phyloP scores from a whole-genome alignment of 2,797 vertebrate genomes.

The Champsocephalus esox region DNA sequence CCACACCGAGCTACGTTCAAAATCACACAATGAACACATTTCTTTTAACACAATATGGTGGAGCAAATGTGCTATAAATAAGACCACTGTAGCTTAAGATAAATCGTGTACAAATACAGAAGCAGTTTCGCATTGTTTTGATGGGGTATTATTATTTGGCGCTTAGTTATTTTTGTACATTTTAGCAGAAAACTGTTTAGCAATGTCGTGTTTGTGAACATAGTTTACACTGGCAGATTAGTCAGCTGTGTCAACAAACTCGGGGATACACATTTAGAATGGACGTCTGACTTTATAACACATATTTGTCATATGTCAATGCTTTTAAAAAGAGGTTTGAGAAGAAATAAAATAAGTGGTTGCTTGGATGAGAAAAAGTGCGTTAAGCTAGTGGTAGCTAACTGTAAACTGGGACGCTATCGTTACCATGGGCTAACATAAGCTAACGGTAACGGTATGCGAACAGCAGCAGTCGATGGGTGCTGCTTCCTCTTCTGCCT shows the following conservation, averaged over 20 bases:
- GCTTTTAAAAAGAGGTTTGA: conserved; percentile 68
- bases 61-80: background rate
- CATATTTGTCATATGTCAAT: conserved; percentile 56
- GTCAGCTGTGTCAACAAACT: conserved; percentile 44
- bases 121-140: background rate
- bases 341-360: background rate
- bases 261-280: background rate
- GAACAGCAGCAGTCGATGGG: conserved; percentile 15
- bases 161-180: background rate
- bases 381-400: conserved; percentile 17
- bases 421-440: conserved; percentile 25
- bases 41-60: background rate
- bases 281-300: background rate
- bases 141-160: background rate
- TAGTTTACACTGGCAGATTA: background rate
- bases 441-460: conserved; percentile 61
- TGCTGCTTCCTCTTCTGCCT: conserved; percentile 48
- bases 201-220: conserved; percentile 45
- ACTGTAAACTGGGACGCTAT: conserved; percentile 48
- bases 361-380: conserved; percentile 20
- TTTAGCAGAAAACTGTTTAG: background rate
- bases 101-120: background rate
- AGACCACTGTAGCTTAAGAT: rapidly evolving
- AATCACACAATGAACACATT: background rate
- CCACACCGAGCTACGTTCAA: conserved; percentile 58